A percentile compares a stretch with the other conserved stretches of the same genome.
Conservation (phyloP, 1,140 invertebrate species). For the Drosophila nannoptera region DNA sequence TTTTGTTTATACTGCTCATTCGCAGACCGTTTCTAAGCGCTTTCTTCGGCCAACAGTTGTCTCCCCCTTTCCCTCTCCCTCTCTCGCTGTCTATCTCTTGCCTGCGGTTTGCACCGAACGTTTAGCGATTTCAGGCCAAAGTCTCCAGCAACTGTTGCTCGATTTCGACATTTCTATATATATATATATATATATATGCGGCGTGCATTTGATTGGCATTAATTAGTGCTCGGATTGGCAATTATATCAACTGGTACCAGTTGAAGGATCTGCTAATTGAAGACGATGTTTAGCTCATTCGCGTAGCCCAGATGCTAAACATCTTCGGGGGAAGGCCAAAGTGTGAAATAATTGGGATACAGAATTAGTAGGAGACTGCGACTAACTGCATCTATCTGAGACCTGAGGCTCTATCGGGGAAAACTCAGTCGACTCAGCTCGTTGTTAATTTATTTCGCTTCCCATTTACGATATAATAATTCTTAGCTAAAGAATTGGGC, state of each 20-base stretch:
- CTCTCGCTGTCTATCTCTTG: background rate
- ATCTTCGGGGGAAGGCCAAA: slow-evolving; percentile 12
- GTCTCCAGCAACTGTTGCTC: slow-evolving; percentile 62
- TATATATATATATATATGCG: background rate
- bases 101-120: slow-evolving; percentile 49
- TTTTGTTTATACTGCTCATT: slow-evolving; percentile 59
- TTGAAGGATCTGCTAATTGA: slow-evolving; percentile 72
- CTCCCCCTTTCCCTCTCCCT: slow-evolving; percentile 35
- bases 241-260: slow-evolving; percentile 72
- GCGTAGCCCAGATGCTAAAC: slow-evolving; percentile 46
- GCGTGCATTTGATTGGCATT: slow-evolving; percentile 58
- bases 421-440: no score
- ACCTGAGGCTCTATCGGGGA: no score
- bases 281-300: slow-evolving; percentile 35
- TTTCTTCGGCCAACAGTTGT: slow-evolving; percentile 69
- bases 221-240: slow-evolving; percentile 58
- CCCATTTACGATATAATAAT: no score
- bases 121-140: slow-evolving; percentile 54
- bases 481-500: no score
- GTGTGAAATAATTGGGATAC: slow-evolving; percentile 12
- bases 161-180: background rate
- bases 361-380: slow-evolving; percentile 14
- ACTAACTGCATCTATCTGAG: background rate
- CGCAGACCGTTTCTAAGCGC: slow-evolving; percentile 49
- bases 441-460: no score